These are phyloP conservation scores for Callorhinus ursinus DNA, from an alignment of 2,113 vertebrate genomes.

Conservation along the genomic window DNA sequence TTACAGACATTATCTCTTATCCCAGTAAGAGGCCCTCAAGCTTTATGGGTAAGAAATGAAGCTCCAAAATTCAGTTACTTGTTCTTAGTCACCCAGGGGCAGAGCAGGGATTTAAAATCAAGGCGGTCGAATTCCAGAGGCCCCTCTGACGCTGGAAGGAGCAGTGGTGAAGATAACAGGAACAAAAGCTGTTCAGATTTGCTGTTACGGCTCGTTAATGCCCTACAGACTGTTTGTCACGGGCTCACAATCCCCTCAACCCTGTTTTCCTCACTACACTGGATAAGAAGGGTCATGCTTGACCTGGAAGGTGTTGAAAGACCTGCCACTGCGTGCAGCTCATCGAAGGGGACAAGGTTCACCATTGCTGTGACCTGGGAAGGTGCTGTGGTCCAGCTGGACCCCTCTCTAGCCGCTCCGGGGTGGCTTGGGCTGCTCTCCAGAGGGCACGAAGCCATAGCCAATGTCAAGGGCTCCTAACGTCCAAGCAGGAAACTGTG, in stretches of 20 bases:
- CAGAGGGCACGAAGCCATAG: slow-evolving; percentile 60
- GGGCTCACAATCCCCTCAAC: not conserved
- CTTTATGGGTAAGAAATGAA: not conserved
- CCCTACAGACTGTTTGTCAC: slow-evolving; percentile 80
- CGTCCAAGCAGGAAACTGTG: slow-evolving; percentile 75
- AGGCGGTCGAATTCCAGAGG: not conserved
- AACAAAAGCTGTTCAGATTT: slow-evolving; percentile 71
- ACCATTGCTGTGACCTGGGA: slow-evolving; percentile 72
- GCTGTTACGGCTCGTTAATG: slow-evolving; percentile 75
- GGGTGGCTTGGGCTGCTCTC: slow-evolving; percentile 69
- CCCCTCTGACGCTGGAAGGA: not conserved
- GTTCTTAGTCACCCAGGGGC: not conserved
- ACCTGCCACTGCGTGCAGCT: slow-evolving; percentile 60
- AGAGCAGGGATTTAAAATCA: not conserved
- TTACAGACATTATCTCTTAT: not conserved
- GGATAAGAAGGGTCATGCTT: slow-evolving; percentile 79
- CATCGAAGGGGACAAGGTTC: slow-evolving; percentile 75
- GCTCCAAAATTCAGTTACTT: not conserved
- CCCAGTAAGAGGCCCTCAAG: not conserved
- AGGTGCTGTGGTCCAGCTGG: slow-evolving; percentile 77
- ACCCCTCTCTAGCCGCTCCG: slow-evolving; percentile 71
- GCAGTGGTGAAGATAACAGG: not conserved
- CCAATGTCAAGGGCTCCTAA: slow-evolving; percentile 79
- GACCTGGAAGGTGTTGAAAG: slow-evolving; percentile 82
- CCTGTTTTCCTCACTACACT: slow-evolving; percentile 65